Conservation (phyloP, 2,113 vertebrate genomes). For the Mola mola region DNA sequence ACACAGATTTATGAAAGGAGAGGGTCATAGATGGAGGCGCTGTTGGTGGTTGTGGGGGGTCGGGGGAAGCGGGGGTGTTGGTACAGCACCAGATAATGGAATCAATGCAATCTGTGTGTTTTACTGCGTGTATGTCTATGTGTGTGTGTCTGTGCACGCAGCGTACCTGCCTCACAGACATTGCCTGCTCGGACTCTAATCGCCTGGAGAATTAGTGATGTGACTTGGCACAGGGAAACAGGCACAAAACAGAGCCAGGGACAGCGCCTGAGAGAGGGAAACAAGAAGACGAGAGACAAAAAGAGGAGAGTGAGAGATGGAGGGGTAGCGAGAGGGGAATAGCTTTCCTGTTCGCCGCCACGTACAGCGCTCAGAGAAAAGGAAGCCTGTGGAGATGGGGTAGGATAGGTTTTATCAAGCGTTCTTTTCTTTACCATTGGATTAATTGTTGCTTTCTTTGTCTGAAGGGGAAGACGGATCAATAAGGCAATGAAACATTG, state of each 20-base stretch:
- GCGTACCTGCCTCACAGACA: slow-evolving; percentile 71
- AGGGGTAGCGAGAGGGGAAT: slow-evolving; percentile 66
- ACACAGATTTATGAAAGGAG: slow-evolving; percentile 77
- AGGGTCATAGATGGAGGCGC: slow-evolving; percentile 63
- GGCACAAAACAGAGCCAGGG: slow-evolving; percentile 71
- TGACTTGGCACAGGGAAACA: slow-evolving; percentile 76
- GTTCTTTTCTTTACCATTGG: slow-evolving; percentile 57
- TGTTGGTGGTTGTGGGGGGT: slow-evolving; percentile 61
- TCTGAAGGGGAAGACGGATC: slow-evolving; percentile 61
- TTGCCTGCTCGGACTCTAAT: slow-evolving; percentile 70
- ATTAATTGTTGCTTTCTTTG: slow-evolving; percentile 62
- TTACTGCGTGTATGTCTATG: slow-evolving; percentile 10
- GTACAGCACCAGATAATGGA: slow-evolving; percentile 74
- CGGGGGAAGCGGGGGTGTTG: slow-evolving; percentile 61
- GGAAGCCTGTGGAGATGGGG: slow-evolving; percentile 61
- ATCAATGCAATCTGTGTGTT: slow-evolving; percentile 69
- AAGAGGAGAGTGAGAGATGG: slow-evolving; percentile 65
- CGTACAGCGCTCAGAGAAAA: slow-evolving; percentile 52
- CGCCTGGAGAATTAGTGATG: slow-evolving; percentile 77
- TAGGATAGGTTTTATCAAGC: slow-evolving; percentile 57
- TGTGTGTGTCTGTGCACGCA: slow-evolving; percentile 29
- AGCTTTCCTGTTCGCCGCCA: slow-evolving; percentile 54
- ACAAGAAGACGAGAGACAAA: slow-evolving; percentile 68
- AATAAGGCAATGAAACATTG: slow-evolving; percentile 65
- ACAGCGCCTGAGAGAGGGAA: slow-evolving; percentile 71